Conservation (phyloP, 1,140 invertebrate species). For the Wasmannia auropunctata region DNA sequence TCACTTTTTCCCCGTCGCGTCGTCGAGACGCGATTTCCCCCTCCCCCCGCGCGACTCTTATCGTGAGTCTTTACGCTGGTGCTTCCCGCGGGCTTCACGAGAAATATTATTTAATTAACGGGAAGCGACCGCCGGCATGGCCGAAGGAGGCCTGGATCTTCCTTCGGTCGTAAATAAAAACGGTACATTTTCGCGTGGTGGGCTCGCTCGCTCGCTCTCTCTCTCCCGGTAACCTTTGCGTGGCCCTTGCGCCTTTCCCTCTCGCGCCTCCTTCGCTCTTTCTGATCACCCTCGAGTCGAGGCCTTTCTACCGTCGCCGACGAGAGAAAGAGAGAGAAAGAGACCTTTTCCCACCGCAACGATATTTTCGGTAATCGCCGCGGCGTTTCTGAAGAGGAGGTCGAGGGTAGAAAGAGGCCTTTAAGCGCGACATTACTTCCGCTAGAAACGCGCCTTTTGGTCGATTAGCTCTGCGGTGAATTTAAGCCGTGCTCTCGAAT, state of each 20-base stretch:
- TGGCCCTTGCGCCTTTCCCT: constrained; percentile 18
- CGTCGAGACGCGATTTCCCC: constrained; percentile 60
- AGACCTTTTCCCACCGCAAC: constrained; percentile 37
- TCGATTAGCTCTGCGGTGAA: constrained; percentile 82
- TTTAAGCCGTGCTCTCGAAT: constrained; percentile 77
- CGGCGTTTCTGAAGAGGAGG: constrained; percentile 44
- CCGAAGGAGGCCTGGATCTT: constrained; percentile 68
- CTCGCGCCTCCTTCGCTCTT: constrained; percentile 1
- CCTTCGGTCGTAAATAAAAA: constrained; percentile 79
- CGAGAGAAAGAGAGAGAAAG: constrained; percentile 27
- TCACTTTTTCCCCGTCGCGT: neutral
- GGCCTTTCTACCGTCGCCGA: neutral
- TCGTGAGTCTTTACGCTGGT: constrained; percentile 74
- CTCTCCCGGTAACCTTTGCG: constrained; percentile 40
- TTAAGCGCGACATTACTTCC: constrained; percentile 79
- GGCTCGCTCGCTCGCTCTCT: neutral
- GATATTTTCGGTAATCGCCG: constrained; percentile 73
- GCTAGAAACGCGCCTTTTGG: constrained; percentile 82
- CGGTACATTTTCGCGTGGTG: constrained; percentile 68
- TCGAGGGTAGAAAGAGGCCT: constrained; percentile 27
- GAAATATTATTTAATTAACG: constrained; percentile 85
- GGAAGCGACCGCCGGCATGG: constrained; percentile 65
- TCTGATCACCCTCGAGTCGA: neutral
- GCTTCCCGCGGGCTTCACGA: constrained; percentile 74
- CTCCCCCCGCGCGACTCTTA: constrained; percentile 63